These are phyloP conservation scores for Simalia tracyae DNA, from an alignment of 2,797 vertebrate species.

Conservation along the genomic window DNA sequence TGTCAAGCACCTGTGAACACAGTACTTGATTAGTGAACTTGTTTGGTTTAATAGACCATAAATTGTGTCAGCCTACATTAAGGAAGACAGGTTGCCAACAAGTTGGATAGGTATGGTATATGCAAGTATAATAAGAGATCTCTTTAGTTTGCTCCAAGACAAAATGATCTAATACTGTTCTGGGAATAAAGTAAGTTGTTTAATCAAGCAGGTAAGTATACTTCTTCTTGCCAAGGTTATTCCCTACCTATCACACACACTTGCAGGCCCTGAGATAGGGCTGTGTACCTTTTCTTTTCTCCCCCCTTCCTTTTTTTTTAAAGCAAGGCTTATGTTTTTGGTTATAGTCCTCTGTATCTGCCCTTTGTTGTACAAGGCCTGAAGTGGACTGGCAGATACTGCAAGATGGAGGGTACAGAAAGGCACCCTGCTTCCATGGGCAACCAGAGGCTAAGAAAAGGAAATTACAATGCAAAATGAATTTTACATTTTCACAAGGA, in stretches of 20 bases:
- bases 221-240: background rate
- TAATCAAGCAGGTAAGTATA: constrained; percentile 29
- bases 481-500: background rate
- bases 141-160: background rate
- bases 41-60: background rate
- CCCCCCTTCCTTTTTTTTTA: background rate
- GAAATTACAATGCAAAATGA: background rate
- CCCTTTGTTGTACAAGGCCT: constrained; percentile 17
- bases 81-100: background rate
- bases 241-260: constrained; percentile 2
- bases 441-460: background rate
- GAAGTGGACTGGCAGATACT: background rate
- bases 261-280: background rate
- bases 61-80: background rate
- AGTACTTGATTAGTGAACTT: background rate
- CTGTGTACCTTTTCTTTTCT: background rate
- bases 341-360: constrained; percentile 1
- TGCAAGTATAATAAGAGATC: background rate
- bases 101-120: background rate
- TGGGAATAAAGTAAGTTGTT: background rate
- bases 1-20: background rate
- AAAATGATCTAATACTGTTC: background rate
- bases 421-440: constrained; percentile 15
- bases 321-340: background rate
- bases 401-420: constrained; percentile 25